A percentile compares a stretch with the other conserved stretches of the same genome.
Evolutionary conservation across 2,888 invertebrate genomes (phyloP).

Genomic region (Theristus sp.): DNA sequence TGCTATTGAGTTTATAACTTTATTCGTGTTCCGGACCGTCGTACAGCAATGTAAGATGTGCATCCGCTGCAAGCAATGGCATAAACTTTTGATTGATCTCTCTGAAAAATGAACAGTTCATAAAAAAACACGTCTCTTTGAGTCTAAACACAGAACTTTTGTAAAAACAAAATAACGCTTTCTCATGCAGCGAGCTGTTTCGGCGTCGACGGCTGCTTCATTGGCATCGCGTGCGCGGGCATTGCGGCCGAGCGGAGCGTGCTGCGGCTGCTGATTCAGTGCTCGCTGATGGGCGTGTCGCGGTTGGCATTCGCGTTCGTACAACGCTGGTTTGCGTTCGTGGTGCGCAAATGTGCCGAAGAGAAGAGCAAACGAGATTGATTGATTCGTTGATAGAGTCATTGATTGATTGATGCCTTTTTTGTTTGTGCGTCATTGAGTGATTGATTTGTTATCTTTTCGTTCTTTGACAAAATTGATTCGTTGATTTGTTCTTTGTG

Average conservation of each 20-base stretch:
- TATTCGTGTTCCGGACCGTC: too few relatives aligned
- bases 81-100: too few relatives aligned
- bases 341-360: neutral
- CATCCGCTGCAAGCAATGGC: neutral
- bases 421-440: too few relatives aligned
- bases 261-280: neutral
- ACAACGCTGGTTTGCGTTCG: neutral
- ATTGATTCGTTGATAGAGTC: neutral
- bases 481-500: too few relatives aligned
- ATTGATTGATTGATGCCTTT: too few relatives aligned
- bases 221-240: neutral
- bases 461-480: too few relatives aligned
- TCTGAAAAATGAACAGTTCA: too few relatives aligned
- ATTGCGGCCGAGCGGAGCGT: neutral
- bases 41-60: too few relatives aligned
- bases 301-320: neutral
- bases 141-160: too few relatives aligned
- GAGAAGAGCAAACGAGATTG: neutral
- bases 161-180: neutral
- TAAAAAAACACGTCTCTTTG: too few relatives aligned
- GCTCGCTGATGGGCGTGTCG: neutral
- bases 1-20: too few relatives aligned
- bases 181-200: neutral
- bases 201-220: neutral
- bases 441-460: too few relatives aligned